Base-by-base conservation (phyloP, 2,113 vertebrate species). In the Anser cygnoides region DNA sequence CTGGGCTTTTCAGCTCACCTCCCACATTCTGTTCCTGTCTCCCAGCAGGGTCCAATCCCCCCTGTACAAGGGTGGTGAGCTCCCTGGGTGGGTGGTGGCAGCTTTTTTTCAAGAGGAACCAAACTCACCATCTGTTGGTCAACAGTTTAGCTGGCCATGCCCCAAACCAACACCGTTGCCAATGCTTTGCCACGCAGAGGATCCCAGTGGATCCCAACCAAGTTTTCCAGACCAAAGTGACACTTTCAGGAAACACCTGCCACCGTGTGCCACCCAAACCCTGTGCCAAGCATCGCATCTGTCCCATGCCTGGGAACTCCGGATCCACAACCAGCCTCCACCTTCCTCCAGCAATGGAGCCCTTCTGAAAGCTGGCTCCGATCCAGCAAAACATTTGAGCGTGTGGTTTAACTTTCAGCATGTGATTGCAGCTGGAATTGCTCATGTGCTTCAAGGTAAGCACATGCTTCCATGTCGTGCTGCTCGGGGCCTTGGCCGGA, bases 371-470 rank as follows among this genome's bases (percentile, higher is more conserved):
- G 70, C 26, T 55, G 58, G 41, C 54, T 76, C 31, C 62, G 49
- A 13, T 6, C 20, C 87, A 73, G 73, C 18, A n/a, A 44, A 76
- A 78, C 76, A 41, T 52, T 84, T 28, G 8, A 79, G 76, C 8
- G 11, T 12, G 44, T 82, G 84, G n/a, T 58, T 78, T 23, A 29
- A 82, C 62, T 23, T 25, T 5, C 37, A 61, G 78, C 92, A 65
- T 22, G 84, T 68, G 93, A 95, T 9, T 39, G 80, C 77, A 63
- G 52, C 37, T 63, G 87, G 94, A 87, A 65, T 11, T 46, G 82
- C 44, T 75, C 80, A 8, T 6, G 46, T 63, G 62, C 92, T 59
- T 41, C 15, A 46, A 63, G 75, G 37, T 4, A 81, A 82, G 66
- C 31, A 43, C 62, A 10, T 5, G 19, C 28, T 61, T 12, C 67